These are phyloP conservation scores for Cydia splendana DNA, from an alignment of 1,140 invertebrate species.

Conservation along the genomic window DNA sequence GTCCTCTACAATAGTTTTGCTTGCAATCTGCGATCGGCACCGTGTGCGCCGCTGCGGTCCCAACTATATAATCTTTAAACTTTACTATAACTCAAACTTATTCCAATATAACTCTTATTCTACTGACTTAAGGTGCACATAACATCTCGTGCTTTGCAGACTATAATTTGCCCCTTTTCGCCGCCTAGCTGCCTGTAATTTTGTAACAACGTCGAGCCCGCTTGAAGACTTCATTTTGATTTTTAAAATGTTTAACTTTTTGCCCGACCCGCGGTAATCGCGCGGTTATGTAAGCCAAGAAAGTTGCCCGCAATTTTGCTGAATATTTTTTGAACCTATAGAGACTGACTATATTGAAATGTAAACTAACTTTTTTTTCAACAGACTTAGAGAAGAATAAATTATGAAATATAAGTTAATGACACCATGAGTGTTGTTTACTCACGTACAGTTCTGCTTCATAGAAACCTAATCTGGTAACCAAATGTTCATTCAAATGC, in stretches of 20 bases:
- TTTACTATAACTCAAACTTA: neutral
- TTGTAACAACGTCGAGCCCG: constrained; percentile 51
- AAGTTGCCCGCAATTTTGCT: constrained; percentile 17
- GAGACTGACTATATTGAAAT: constrained; percentile 41
- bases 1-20: constrained; percentile 43
- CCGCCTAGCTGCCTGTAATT: constrained; percentile 66
- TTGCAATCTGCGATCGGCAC: constrained; percentile 55
- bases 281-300: constrained; percentile 43
- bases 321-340: constrained; percentile 19
- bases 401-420: constrained; percentile 53
- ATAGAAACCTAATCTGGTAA: constrained; percentile 77
- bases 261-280: constrained; percentile 41
- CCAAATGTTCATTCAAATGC: constrained; percentile 78
- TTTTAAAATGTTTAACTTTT: constrained; percentile 46
- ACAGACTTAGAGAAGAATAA: constrained; percentile 35
- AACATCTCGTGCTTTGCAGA: constrained; percentile 27
- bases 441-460: constrained; percentile 55
- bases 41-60: constrained; percentile 43
- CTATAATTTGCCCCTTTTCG: constrained; percentile 73
- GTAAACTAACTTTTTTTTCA: constrained; percentile 43
- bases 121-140: neutral
- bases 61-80: constrained; percentile 12
- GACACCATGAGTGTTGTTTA: constrained; percentile 60
- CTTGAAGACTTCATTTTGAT: constrained; percentile 61
- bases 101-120: neutral